phyloP scores from a whole-genome alignment of 92 coral and sea anemone species.

The Porites lobata region DNA sequence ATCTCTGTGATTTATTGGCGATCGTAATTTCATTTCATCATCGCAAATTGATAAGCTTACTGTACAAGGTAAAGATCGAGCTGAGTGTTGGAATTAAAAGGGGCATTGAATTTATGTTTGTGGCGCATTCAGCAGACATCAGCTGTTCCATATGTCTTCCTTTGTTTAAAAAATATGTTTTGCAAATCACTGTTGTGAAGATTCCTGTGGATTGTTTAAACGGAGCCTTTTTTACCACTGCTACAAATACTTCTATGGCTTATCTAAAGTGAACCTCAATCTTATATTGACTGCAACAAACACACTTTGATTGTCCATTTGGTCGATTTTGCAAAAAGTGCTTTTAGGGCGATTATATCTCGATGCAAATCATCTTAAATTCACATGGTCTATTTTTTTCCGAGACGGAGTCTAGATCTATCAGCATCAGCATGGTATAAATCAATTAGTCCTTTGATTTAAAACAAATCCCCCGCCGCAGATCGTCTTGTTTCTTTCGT shows the following conservation, averaged over 20 bases:
- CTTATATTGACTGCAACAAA: background rate
- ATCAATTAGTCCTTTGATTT: too few species aligned
- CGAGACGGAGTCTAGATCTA: too few species aligned
- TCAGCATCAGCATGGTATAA: too few species aligned
- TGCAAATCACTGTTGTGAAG: background rate
- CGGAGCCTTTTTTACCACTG: background rate
- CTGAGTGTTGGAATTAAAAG: conserved; percentile 5
- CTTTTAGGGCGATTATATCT: background rate
- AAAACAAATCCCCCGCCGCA: too few species aligned
- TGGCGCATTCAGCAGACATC: background rate
- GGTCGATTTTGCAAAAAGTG: conserved; percentile 1
- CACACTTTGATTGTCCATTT: conserved; percentile 2
- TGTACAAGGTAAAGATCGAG: background rate
- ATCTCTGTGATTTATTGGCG: background rate
- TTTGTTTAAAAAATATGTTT: background rate
- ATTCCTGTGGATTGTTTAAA: background rate
- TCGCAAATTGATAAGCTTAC: background rate
- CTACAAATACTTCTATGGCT: background rate
- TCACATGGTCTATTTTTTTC: too few species aligned
- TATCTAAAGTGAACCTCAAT: too few species aligned
- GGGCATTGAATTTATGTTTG: background rate
- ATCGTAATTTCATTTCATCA: background rate
- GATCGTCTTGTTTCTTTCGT: conserved; percentile 16
- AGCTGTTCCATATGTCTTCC: background rate
- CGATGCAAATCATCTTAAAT: background rate